phyloP scores from a whole-genome alignment of 2,797 vertebrate species.

The Lycodopsis pacificus region DNA sequence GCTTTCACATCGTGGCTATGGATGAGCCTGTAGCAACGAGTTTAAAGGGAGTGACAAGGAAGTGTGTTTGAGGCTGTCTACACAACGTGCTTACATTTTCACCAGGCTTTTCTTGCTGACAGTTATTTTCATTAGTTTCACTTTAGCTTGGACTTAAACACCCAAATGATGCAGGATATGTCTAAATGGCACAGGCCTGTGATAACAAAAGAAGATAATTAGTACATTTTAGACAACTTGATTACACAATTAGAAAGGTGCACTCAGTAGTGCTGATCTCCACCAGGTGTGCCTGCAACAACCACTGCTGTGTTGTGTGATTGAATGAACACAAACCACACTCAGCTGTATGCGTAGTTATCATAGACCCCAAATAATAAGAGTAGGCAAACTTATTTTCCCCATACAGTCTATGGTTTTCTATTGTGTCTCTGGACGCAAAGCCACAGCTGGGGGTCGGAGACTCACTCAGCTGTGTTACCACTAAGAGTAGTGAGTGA shows the following conservation, averaged over 20 bases:
- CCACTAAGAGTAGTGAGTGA: too few species aligned
- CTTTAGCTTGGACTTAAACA: background rate
- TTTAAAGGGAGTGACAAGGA: background rate
- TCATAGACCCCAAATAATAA: too few species aligned
- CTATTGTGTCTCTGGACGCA: too few species aligned
- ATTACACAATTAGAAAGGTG: background rate
- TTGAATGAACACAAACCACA: background rate
- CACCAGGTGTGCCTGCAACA: background rate
- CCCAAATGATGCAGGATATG: background rate
- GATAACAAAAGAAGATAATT: background rate
- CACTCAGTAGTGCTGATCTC: background rate
- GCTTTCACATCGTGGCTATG: background rate
- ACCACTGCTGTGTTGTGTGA: background rate
- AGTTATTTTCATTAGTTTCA: background rate
- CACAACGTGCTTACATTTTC: background rate
- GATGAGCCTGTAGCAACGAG: background rate
- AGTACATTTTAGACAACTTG: too few species aligned
- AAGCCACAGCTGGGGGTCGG: too few species aligned
- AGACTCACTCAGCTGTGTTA: too few species aligned
- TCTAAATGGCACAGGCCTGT: too few species aligned
- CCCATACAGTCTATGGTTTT: too few species aligned
- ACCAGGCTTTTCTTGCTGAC: background rate
- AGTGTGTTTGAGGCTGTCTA: background rate
- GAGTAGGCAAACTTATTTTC: too few species aligned
- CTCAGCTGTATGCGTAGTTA: too few species aligned